A percentile compares a stretch with the other conserved stretches of the same genome.
Conservation (phyloP, 2,113 vertebrate species). For the Leiothrix lutea region DNA sequence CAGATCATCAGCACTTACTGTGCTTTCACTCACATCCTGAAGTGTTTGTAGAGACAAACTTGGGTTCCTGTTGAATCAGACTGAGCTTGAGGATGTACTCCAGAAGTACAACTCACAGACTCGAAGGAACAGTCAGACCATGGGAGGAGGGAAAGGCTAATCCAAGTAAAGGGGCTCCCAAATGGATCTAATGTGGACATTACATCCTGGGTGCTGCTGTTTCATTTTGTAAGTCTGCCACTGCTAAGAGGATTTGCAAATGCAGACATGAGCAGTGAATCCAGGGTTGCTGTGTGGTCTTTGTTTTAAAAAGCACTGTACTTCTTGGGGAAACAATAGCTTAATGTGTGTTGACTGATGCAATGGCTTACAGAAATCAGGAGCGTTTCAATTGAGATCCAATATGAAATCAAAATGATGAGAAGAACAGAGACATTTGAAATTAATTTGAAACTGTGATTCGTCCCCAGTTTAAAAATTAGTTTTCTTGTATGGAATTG, state of each 20-base stretch:
- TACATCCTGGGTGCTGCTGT: neutral
- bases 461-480: neutral
- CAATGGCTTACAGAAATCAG: neutral
- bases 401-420: neutral
- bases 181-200: neutral
- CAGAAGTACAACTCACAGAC: neutral
- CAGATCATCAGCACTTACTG: neutral
- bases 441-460: neutral
- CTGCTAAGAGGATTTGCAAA: neutral
- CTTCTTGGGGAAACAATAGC: neutral
- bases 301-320: neutral
- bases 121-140: neutral
- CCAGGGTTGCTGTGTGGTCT: neutral
- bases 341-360: neutral
- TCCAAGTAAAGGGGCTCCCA: neutral
- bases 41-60: neutral
- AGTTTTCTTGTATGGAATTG: neutral
- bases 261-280: neutral
- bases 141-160: neutral
- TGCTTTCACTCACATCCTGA: neutral
- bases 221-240: neutral
- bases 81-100: neutral
- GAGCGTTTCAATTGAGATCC: neutral
- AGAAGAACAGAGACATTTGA: neutral
- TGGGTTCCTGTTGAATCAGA: neutral